Conservation (phyloP, 92 coral and sea anemone species). For the Galaxea fascicularis region DNA sequence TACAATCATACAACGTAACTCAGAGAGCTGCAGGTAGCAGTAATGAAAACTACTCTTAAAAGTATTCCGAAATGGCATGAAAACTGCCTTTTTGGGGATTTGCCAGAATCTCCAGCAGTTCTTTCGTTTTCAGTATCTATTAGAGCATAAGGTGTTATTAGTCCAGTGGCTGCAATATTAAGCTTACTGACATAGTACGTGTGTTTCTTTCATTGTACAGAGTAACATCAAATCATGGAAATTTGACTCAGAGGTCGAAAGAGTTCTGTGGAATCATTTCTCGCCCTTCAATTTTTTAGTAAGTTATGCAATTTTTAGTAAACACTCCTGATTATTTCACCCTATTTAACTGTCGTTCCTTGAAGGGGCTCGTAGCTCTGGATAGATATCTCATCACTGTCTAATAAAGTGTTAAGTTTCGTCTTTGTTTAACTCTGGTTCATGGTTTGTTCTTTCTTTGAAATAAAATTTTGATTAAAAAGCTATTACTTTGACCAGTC, state of each 20-base stretch:
- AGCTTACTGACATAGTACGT: not conserved
- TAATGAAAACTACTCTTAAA: too few species aligned
- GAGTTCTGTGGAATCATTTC: slow-evolving; percentile 94
- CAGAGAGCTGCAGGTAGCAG: too few species aligned
- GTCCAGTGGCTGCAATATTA: too few species aligned
- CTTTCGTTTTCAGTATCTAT: not conserved
- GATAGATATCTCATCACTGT: too few species aligned
- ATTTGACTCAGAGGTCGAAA: slow-evolving; percentile 91
- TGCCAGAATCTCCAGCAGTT: not conserved
- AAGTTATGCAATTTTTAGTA: slow-evolving; percentile 13
- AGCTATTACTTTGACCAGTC: too few species aligned
- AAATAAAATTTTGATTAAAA: too few species aligned
- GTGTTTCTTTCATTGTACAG: slow-evolving; percentile 41
- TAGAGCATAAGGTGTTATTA: too few species aligned
- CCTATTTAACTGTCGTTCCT: not conserved
- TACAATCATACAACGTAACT: too few species aligned
- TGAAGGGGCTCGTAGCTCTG: not conserved
- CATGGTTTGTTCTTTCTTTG: too few species aligned
- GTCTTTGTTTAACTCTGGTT: too few species aligned
- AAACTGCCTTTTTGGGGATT: not conserved
- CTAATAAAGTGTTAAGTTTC: too few species aligned
- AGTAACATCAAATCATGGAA: slow-evolving; percentile 91
- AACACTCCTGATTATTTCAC: too few species aligned
- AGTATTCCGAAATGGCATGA: not conserved
- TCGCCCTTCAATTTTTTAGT: slow-evolving; percentile 94